Conservation (phyloP, 2,113 vertebrate species). For the Bombycilla garrulus region DNA sequence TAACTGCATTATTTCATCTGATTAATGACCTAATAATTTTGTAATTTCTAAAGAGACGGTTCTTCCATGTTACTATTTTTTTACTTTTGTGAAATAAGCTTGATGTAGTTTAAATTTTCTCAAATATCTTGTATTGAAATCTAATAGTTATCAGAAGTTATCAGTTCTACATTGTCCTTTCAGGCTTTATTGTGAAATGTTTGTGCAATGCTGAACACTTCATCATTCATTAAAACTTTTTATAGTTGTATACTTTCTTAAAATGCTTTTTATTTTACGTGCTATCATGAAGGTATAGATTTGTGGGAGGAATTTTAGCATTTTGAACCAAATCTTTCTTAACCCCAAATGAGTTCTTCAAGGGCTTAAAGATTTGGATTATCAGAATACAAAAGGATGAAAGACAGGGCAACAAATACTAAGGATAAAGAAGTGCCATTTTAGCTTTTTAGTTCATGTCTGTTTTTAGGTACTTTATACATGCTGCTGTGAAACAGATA, state of each 20-base stretch:
- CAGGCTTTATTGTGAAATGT: background rate
- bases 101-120: background rate
- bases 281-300: background rate
- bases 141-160: background rate
- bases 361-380: conserved; percentile 65
- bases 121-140: background rate
- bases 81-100: background rate
- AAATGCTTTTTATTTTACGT: background rate
- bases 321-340: conserved; percentile 36
- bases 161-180: background rate
- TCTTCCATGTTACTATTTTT: background rate
- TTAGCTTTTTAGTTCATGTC: conserved; percentile 42
- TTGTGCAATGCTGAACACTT: background rate
- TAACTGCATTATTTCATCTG: background rate
- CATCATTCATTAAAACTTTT: background rate
- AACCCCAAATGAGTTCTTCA: conserved; percentile 18
- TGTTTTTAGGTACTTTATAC: background rate
- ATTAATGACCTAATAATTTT: background rate
- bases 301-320: background rate
- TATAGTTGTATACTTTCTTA: background rate
- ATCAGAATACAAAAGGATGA: conserved; percentile 61
- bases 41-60: background rate
- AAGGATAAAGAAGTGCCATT: conserved; percentile 39
- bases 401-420: conserved; percentile 37
- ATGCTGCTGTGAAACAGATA: conserved; percentile 35